phyloP scores from a whole-genome alignment of 2,888 invertebrate species.

The Fragum sueziense region DNA sequence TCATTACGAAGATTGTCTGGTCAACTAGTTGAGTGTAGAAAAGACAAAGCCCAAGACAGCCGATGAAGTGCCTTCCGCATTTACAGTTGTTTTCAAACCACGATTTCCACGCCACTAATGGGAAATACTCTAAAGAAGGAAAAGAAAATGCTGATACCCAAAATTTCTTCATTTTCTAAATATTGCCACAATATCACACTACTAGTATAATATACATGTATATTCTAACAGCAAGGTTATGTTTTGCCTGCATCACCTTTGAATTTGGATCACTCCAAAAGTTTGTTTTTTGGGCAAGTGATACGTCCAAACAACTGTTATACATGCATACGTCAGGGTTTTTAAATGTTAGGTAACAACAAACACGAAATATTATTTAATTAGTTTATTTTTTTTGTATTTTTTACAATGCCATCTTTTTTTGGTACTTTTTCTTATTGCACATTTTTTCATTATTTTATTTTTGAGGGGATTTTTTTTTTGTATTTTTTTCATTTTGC shows the following conservation, averaged over 20 bases:
- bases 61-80: too few species aligned
- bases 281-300: too few species aligned
- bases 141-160: background rate
- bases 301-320: too few species aligned
- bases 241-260: too few species aligned
- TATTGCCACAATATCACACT: background rate
- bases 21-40: too few species aligned
- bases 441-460: conserved; percentile 20
- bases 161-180: background rate
- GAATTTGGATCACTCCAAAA: too few species aligned
- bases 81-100: too few species aligned
- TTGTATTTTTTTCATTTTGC: conserved; percentile 29
- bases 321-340: too few species aligned
- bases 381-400: conserved; percentile 7
- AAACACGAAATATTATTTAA: background rate
- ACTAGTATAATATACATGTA: background rate
- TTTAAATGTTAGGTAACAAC: too few species aligned
- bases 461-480: conserved; percentile 31
- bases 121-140: background rate
- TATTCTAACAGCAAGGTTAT: background rate
- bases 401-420: conserved; percentile 43
- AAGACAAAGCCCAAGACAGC: too few species aligned
- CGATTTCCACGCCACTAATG: too few species aligned
- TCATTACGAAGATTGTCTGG: too few species aligned
- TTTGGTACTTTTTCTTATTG: conserved; percentile 25